Evolutionary conservation across 2,113 vertebrate genomes (phyloP), one percentile per base, ranked within the genome.

Genomic region (Solenodon paradoxus): DNA sequence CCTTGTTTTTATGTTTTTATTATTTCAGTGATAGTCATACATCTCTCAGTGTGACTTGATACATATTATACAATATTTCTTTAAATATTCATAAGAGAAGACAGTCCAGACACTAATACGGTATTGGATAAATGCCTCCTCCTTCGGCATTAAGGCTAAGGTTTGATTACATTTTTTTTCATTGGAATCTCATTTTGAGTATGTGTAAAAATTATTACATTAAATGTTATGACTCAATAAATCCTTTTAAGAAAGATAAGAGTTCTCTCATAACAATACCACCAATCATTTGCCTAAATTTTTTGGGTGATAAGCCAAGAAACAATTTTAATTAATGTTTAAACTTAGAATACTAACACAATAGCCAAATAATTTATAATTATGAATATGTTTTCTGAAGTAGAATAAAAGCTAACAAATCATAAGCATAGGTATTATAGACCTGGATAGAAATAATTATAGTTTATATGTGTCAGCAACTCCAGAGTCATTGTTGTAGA

Each of bases 1-100:
- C 8, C 53, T 93, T 95, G 20, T 87, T 97, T 94, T 87, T 72
- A 49, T 94, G 90, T 72, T 90, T 51, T 69, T 88, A 57, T 57
- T 69, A 89, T 82, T 90, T 86, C 49, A 72, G 66, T 92, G 61
- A 69, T 92, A 83, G 85, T 82, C 45, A 86, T 66, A 5, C 40
- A 90, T 77, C 69, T 88, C 64, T 92, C 59, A 74, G 0, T 83
- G 61, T 92, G 64, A 75, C 28, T 94, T 77, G 35, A 59, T 68
- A 92, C 7, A 90, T 15, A 88, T 82, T 81, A 72, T 17, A 45
- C 6, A 77, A 35, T 90, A 95, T 53, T 86, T 92, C 51, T 94
- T 69, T 72, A 83, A 95, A 75, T 2, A 88, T 49, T 71, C 57
- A 63, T 8, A 84, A 0, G 61, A 66, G 66, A 7, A 61, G 57